Base-by-base conservation (phyloP, 2,113 vertebrate genomes). In the Cochlearius cochlearius region DNA sequence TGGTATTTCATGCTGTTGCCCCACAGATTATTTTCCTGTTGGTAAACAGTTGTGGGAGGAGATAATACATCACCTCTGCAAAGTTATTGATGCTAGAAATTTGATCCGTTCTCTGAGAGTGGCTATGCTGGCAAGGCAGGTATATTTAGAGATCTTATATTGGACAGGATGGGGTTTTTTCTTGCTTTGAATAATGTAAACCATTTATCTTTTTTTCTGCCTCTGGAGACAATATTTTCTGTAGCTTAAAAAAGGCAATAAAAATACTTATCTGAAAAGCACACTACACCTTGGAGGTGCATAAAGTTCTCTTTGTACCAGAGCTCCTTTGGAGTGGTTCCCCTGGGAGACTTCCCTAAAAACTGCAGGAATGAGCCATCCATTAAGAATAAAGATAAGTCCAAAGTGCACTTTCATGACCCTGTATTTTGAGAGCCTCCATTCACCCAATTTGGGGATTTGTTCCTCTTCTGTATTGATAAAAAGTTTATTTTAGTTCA, bases 131-230 rank as follows among this genome's bases (percentile, higher is more conserved):
- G 76, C 69, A 84, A 47, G 34, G 43, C 68, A 87, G 52, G 60
- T 86, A 36, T 84, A 85, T 86, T 91, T 92, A 91, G 62, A 94
- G 39, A 58, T 47, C 63, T 84, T 43, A n/a, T 5, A 69, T 71
- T 92, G 86, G 73, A 45, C 73, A 82, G 86, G 41, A 66, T 67
- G 45, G 5, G 27, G 14, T n/a, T 38, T 68, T 78, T 56, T 71
- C 38, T 83, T 45, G 8, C 56, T 89, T 92, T 91, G 86, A 87
- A 88, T 96, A 90, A 88, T 62, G 34, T 91, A 95, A 81, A 82
- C 17, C 22, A 68, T 92, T 91, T 95, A 36, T 92, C 63, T 77
- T 66, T 52, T 73, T 82, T 79, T 16, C 69, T 87, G 49, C 29
- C 80, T 58, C 80, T 82, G 58, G 77, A 92, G 60, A 91, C 56